Percentiles rank a stretch among this genome's conserved stretches.
phyloP scores from a whole-genome alignment of 2,113 vertebrate genomes.

The Cepphus grylle region DNA sequence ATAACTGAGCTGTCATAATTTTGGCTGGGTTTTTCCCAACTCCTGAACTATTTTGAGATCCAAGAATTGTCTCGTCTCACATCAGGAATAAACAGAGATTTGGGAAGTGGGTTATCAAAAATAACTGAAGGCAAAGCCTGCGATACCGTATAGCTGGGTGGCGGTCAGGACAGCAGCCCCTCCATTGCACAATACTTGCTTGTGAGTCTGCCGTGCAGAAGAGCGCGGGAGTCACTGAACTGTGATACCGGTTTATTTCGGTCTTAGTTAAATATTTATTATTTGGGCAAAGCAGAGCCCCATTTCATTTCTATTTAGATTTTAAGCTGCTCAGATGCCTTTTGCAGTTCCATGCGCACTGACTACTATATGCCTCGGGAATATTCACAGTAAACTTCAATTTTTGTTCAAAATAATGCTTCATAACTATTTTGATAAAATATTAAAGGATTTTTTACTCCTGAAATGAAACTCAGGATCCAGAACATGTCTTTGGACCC shows the following conservation, averaged over 20 bases:
- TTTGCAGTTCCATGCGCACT: background rate
- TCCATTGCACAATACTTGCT: fast-evolving
- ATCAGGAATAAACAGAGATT: background rate
- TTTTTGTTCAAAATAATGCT: background rate
- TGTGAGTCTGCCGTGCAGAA: background rate
- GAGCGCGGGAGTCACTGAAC: background rate
- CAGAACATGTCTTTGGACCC: background rate
- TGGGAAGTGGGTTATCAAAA: background rate
- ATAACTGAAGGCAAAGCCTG: background rate
- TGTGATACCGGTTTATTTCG: background rate
- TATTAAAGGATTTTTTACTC: background rate
- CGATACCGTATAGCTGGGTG: fast-evolving
- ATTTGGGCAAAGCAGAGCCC: background rate
- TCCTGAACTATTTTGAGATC: background rate
- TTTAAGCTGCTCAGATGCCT: background rate
- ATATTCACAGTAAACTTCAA: background rate
- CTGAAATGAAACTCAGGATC: background rate
- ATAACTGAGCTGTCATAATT: background rate
- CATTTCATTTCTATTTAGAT: background rate
- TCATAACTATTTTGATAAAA: background rate
- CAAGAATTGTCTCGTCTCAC: background rate
- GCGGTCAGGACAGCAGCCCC: too few relatives aligned
- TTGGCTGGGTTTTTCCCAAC: background rate
- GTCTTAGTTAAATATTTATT: background rate
- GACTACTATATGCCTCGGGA: background rate